Base-by-base conservation (phyloP, 2,113 vertebrate species). In the Galeopterus variegatus region DNA sequence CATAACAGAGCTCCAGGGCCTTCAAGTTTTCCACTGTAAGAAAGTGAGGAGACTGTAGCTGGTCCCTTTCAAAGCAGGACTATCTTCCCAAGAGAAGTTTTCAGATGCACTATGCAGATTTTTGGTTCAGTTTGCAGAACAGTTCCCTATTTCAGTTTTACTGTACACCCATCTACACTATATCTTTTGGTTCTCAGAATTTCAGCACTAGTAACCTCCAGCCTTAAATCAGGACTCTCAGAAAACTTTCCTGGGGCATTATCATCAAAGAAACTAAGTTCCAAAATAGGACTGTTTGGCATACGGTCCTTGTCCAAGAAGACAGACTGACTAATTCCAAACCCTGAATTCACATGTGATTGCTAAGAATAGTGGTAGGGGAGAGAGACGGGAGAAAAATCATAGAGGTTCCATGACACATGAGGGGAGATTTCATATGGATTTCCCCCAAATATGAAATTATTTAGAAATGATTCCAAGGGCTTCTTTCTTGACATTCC, bases 131-230 rank as follows among this genome's bases (percentile, higher is more conserved):
- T 75, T 87, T 95, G 56, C 67, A 86, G 48, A 48, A 83, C 45
- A 97, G 87, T 98, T 98, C 96, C 97, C 96, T 79, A 81, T 98
- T 97, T 98, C 97, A 41, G 33, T 98, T 91, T 97, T 73, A 97
- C 96, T 96, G 26, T 81, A 60, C 28, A 93, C 1, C 97, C 85
- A 97, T 88, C 94, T 96, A 97, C 97, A 96, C 56, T 95, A 60
- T 72, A 50, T 45, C 87, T 90, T 90, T 92, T 97, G 54, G 60
- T 97, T 97, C 95, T 97, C 95, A 95, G 56, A 97, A 97, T 96
- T 96, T 96, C 81, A 91, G 88, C 79, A 33, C 65, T 67, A 90
- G 93, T 92, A 96, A 91, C 84, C 72, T 88, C 88, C 76, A 95
- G 50, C 28, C 72, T 90, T 77, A 89, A 95, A 96, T 96, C 50